A percentile compares a stretch with the other conserved stretches of the same genome.
These are phyloP conservation scores for Dascyllus trimaculatus DNA, from an alignment of 2,113 vertebrate species.

Conservation along the genomic window DNA sequence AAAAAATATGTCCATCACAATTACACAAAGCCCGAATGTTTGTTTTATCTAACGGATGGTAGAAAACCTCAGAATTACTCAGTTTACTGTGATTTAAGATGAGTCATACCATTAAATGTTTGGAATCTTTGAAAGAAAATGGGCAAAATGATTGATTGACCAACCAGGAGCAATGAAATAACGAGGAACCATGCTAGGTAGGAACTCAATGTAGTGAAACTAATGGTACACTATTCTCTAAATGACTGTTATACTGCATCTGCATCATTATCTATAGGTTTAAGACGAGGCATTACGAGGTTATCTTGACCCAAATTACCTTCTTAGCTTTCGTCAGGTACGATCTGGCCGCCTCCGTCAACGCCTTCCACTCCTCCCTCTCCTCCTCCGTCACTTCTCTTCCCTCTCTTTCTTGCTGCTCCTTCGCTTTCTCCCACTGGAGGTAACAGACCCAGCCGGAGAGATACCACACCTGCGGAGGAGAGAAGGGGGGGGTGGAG, in stretches of 20 bases:
- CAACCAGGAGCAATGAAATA: background rate
- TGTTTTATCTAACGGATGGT: background rate
- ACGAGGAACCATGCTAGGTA: background rate
- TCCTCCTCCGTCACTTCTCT: constrained; percentile 74
- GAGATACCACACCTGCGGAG: constrained; percentile 88
- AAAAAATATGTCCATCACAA: too few relatives aligned
- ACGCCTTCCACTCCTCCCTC: constrained; percentile 77
- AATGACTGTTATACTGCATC: background rate
- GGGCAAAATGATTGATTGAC: background rate
- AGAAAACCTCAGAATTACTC: too few relatives aligned
- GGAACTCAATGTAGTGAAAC: too few relatives aligned
- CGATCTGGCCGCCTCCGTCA: constrained; percentile 80
- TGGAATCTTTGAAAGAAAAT: background rate
- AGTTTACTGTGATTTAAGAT: too few relatives aligned
- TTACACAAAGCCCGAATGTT: background rate
- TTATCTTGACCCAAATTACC: constrained; percentile 65
- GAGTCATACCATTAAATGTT: background rate
- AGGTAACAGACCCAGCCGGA: constrained; percentile 86
- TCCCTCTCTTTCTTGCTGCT: constrained; percentile 77
- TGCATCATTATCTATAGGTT: background rate
- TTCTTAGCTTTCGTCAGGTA: constrained; percentile 85
- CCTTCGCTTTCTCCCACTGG: constrained; percentile 74
- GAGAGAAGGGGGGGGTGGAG: too few relatives aligned
- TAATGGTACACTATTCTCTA: too few relatives aligned
- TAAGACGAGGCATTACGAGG: too few relatives aligned